phyloP scores from a whole-genome alignment of 1,140 invertebrate species.

The Drosophila sp. region DNA sequence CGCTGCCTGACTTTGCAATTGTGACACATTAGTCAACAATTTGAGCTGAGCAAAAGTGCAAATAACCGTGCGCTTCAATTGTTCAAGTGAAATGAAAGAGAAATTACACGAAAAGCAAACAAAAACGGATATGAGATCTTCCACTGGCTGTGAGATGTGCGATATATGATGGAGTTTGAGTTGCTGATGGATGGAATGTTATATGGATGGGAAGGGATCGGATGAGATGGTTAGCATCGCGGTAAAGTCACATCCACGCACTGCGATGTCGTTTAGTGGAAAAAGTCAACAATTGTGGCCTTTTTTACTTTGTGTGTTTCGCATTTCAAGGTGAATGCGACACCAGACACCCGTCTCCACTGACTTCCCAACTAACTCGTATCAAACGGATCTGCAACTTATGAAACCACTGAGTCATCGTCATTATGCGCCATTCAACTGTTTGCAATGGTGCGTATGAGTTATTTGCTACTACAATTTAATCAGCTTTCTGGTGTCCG shows the following conservation, averaged over 20 bases:
- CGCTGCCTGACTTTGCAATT: constrained; percentile 74
- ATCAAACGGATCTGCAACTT: constrained; percentile 66
- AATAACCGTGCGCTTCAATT: constrained; percentile 81
- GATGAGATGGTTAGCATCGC: constrained; percentile 9
- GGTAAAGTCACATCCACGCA: constrained; percentile 39
- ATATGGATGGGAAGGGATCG: constrained; percentile 8
- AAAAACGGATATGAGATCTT: constrained; percentile 72
- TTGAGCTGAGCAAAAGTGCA: constrained; percentile 83
- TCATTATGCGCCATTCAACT: constrained; percentile 53
- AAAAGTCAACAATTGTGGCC: constrained; percentile 39
- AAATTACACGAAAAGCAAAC: constrained; percentile 80
- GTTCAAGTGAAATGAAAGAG: constrained; percentile 84
- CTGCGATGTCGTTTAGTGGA: constrained; percentile 20
- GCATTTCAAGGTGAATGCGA: constrained; percentile 78
- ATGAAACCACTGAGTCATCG: constrained; percentile 72
- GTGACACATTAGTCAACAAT: constrained; percentile 84
- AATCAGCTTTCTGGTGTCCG: constrained; percentile 60
- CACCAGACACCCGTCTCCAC: constrained; percentile 44
- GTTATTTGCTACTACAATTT: constrained; percentile 71
- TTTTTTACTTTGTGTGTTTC: constrained; percentile 40
- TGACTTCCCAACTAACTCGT: constrained; percentile 36
- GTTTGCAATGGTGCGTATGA: constrained; percentile 64
- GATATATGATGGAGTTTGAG: constrained; percentile 42
- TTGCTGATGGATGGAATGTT: constrained; percentile 19
- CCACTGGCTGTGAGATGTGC: constrained; percentile 44